These are phyloP conservation scores for Aurelia sp. DNA, from an alignment of 30 jellyfish, hydroid and myxozoan species.

Conservation along the genomic window DNA sequence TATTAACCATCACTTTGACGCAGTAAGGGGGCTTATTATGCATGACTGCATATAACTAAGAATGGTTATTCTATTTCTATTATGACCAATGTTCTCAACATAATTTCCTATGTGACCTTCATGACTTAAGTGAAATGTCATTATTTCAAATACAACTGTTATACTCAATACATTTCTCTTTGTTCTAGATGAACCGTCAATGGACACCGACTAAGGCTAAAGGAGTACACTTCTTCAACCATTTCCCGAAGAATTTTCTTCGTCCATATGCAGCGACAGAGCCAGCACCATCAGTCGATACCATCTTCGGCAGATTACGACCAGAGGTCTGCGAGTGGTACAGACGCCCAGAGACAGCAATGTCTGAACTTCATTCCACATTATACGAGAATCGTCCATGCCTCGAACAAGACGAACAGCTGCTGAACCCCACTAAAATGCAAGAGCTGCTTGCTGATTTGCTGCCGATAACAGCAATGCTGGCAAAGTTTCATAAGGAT, in stretches of 20 bases:
- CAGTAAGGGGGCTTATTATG: slow-evolving; percentile 15
- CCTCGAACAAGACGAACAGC: background rate
- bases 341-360: background rate
- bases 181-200: background rate
- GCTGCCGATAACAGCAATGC: too few species aligned
- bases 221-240: background rate
- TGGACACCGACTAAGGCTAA: background rate
- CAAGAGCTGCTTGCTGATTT: too few species aligned
- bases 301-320: background rate
- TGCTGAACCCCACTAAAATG: too few species aligned
- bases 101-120: background rate
- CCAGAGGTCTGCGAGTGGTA: slow-evolving; percentile 24
- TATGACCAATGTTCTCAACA: background rate
- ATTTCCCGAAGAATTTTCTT: slow-evolving; percentile 10
- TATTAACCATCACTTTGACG: slow-evolving; percentile 4
- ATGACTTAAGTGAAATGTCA: background rate
- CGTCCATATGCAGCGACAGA: background rate
- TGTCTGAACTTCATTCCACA: slow-evolving; percentile 2
- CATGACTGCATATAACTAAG: background rate
- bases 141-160: background rate
- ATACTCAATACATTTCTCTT: background rate
- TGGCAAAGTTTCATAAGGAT: too few species aligned
- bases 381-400: background rate
- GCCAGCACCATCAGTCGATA: background rate
- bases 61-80: background rate